Evolutionary conservation across 2,113 vertebrate species (phyloP), one percentile per base, ranked within the genome.

Genomic region (Rana temporaria): DNA sequence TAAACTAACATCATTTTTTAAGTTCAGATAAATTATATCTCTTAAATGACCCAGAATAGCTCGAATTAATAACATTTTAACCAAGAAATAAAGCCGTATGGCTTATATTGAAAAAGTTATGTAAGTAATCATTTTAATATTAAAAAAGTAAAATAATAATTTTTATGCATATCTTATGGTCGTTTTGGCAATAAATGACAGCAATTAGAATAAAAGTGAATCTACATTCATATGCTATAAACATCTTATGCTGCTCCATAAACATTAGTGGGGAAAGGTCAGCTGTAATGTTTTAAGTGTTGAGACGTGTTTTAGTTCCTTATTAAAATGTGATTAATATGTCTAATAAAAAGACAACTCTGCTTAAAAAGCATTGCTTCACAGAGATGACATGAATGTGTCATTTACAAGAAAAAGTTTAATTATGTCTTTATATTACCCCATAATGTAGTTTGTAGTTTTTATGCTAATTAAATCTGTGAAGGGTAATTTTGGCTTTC

Each of bases 291-390:
- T 56, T 80, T 79, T 12, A 11, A 79, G 18, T 69, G 30, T 68
- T 68, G 60, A 80, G 38, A 34, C 78, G 30, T 80, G 67, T 66
- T 70, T 62, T 34, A 62, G 18, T 60, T 70, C 70, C 78, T 70
- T 60, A 70, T 80, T 70, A 59, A 80, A 80, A 70, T 60, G 20
- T 62, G 78, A 80, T 80, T 80, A 70, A 52, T 70, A 70, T 62
- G 20, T 70, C 66, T 80, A 71, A 80, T 80, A 80, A 80, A 79
- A 60, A 62, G 56, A 80, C 70, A 70, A 62, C 26, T 73, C 48
- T 26, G 24, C n/a, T 71, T 73, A 55, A 34, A 63, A 56, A 59
- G 60, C 24, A 65, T 73, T 72, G 24, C 59, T 60, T 72, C 57
- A 30, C 48, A 65, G 69, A 65, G 48, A 72, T 22, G 12, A 70